Evolutionary conservation across 2,888 invertebrate species (phyloP).

Genomic region (Beris chalybata): DNA sequence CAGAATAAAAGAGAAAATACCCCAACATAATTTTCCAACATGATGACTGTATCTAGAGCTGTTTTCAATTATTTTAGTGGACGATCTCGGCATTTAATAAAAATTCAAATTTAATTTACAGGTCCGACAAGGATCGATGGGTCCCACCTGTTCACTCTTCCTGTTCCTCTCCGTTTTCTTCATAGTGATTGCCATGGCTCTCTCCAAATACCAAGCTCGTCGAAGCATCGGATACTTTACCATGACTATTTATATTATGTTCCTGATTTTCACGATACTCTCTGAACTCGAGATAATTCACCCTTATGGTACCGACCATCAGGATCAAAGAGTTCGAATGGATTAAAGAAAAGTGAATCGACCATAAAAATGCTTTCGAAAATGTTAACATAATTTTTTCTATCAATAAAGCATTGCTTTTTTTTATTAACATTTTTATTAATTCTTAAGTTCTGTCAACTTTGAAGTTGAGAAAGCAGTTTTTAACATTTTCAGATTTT

Average conservation of each 20-base stretch:
- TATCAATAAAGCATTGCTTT: constrained; percentile 3
- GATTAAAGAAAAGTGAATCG: constrained; percentile 3
- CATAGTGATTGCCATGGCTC: constrained; percentile 56
- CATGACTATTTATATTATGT: constrained; percentile 57
- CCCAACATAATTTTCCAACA: too few species aligned
- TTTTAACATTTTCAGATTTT: too few species aligned
- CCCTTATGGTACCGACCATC: constrained; percentile 52
- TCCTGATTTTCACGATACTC: constrained; percentile 58
- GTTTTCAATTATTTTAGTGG: background rate
- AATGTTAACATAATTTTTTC: background rate
- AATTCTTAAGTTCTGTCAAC: background rate
- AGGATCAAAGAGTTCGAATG: constrained; percentile 23
- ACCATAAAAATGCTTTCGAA: background rate
- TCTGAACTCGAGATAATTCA: constrained; percentile 57
- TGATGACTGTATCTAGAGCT: background rate
- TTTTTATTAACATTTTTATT: constrained; percentile 2
- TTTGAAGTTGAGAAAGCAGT: background rate
- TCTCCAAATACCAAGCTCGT: constrained; percentile 56
- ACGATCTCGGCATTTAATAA: too few species aligned
- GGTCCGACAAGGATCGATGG: constrained; percentile 55
- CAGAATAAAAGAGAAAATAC: too few species aligned
- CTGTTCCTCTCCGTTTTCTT: constrained; percentile 55
- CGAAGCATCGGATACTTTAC: constrained; percentile 58
- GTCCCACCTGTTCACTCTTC: constrained; percentile 55
- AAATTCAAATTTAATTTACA: constrained; percentile 25